Conservation (phyloP, 2,888 invertebrate genomes). For the Pharmacophagus antenor region DNA sequence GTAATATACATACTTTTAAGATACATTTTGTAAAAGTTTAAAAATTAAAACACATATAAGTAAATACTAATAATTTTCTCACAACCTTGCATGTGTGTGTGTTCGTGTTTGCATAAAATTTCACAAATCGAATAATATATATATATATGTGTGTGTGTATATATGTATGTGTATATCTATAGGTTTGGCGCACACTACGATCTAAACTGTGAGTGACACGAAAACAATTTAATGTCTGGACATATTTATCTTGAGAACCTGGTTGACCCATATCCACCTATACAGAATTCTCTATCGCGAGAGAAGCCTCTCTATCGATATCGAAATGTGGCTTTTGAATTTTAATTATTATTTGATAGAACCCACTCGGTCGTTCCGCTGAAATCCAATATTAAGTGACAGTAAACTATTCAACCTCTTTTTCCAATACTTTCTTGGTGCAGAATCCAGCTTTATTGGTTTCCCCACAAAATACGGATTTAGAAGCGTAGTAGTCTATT, state of each 20-base stretch:
- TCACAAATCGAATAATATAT: conserved; percentile 34
- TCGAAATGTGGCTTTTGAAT: conserved; percentile 59
- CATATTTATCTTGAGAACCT: conserved; percentile 38
- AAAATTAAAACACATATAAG: not conserved
- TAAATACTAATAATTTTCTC: conserved; percentile 1
- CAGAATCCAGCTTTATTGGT: conserved; percentile 14
- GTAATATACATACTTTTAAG: not conserved
- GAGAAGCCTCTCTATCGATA: conserved; percentile 51
- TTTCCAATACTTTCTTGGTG: conserved; percentile 8
- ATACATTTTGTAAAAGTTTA: not conserved
- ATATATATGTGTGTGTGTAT: conserved; percentile 11
- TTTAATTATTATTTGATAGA: conserved; percentile 54
- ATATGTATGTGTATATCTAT: not conserved
- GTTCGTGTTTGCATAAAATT: conserved; percentile 16
- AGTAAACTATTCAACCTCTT: conserved; percentile 26
- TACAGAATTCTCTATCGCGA: conserved; percentile 54
- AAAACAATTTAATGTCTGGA: conserved; percentile 34
- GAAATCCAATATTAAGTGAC: conserved; percentile 32
- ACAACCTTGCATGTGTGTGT: conserved; percentile 25
- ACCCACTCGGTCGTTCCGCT: conserved; percentile 28
- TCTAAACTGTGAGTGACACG: conserved; percentile 18
- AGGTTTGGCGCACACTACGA: conserved; percentile 3
- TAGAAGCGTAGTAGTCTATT: not conserved
- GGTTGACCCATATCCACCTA: conserved; percentile 57
- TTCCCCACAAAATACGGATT: not conserved